Evolutionary conservation across 2,888 invertebrate genomes (phyloP).

Genomic region (Andrena haemorrhoa): DNA sequence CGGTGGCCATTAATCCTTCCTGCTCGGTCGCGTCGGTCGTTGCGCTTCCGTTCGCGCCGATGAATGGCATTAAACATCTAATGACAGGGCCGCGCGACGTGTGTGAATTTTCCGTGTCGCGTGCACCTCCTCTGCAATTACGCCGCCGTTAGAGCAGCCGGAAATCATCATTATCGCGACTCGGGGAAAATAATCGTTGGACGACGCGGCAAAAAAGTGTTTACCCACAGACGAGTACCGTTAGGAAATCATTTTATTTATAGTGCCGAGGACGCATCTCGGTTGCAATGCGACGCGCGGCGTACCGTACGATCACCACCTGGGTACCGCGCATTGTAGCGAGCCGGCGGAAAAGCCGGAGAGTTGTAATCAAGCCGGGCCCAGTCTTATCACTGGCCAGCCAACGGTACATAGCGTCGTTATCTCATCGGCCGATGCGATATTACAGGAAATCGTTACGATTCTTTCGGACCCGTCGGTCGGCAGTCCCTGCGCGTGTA

Average conservation of each 20-base stretch:
- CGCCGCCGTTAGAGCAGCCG: constrained; percentile 16
- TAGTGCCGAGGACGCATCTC: constrained; percentile 10
- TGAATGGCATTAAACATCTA: constrained; percentile 33
- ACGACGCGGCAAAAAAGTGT: constrained; percentile 5
- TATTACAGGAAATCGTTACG: constrained; percentile 62
- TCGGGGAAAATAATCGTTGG: constrained; percentile 16
- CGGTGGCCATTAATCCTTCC: constrained; percentile 20
- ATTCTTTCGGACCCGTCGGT: constrained; percentile 26
- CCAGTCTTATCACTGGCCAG: constrained; percentile 40
- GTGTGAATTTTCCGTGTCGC: constrained; percentile 27
- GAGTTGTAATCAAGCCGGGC: constrained; percentile 24
- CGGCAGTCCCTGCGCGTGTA: constrained; percentile 7
- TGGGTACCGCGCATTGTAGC: constrained; percentile 6
- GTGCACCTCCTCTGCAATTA: constrained; percentile 18
- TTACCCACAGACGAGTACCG: constrained; percentile 12
- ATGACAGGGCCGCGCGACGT: constrained; percentile 15
- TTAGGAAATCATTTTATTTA: constrained; percentile 38
- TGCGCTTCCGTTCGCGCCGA: background rate
- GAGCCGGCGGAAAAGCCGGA: constrained; percentile 26
- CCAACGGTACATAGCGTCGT: constrained; percentile 50
- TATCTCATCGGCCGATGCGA: constrained; percentile 45
- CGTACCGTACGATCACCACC: constrained; percentile 13
- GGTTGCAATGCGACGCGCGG: background rate
- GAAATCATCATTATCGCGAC: constrained; percentile 32
- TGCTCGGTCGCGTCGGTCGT: background rate